Conservation (phyloP, 1,140 invertebrate species). For the Drosophila ogumai region DNA sequence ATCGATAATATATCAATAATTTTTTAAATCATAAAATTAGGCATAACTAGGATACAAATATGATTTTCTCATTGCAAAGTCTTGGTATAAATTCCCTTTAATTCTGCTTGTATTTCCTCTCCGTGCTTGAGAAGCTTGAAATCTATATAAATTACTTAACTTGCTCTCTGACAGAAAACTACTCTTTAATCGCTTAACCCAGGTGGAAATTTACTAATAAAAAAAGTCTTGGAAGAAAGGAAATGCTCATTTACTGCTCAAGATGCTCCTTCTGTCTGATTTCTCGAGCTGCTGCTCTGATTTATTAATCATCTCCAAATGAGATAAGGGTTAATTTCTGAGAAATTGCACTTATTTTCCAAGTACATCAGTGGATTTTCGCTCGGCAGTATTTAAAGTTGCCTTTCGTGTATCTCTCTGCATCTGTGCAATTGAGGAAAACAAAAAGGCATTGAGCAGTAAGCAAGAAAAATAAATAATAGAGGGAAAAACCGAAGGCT, state of each 20-base stretch:
- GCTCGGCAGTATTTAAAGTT: constrained; percentile 10
- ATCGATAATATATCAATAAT: background rate
- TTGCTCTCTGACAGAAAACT: background rate
- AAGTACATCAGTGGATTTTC: background rate
- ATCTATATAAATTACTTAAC: background rate
- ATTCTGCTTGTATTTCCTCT: background rate
- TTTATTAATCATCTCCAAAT: background rate
- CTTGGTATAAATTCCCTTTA: background rate
- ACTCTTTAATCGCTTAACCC: background rate
- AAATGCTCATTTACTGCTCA: background rate
- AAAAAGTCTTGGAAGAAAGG: too few species aligned
- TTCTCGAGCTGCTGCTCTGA: background rate
- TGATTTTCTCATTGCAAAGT: background rate
- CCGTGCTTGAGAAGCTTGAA: background rate
- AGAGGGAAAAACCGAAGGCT: background rate
- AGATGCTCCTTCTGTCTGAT: background rate
- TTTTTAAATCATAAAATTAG: background rate
- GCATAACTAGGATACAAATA: too few species aligned
- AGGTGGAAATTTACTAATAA: background rate
- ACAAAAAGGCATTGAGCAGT: constrained; percentile 32
- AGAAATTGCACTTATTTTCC: background rate
- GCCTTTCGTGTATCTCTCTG: constrained; percentile 1
- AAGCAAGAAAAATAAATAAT: constrained; percentile 34
- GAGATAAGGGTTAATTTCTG: too few species aligned
- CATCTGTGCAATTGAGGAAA: constrained; percentile 21